Evolutionary conservation across 1,140 invertebrate genomes (phyloP).

Genomic region (Homalodisca vitripennis): DNA sequence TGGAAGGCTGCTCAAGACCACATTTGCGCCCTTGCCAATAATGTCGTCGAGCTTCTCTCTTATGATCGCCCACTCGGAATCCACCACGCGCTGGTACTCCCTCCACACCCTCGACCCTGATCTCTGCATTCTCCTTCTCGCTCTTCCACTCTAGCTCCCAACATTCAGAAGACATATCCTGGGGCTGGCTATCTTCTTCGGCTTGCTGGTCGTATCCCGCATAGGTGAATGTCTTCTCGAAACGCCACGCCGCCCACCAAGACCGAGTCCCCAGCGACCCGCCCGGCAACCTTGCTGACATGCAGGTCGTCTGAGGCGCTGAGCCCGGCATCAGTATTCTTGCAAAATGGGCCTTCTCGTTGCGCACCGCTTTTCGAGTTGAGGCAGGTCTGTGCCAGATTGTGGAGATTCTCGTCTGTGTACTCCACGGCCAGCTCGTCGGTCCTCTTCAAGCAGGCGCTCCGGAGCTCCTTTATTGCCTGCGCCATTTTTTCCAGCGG

Average conservation of each 20-base stretch:
- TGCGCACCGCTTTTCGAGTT: too few species aligned
- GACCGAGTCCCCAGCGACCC: background rate
- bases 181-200: background rate
- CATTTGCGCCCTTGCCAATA: background rate
- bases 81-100: background rate
- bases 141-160: background rate
- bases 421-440: too few species aligned
- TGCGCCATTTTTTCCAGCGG: too few species aligned
- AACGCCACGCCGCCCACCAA: background rate
- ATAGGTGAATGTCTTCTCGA: background rate
- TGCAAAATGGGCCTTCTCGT: too few species aligned
- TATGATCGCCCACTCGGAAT: background rate
- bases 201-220: background rate
- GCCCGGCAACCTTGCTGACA: background rate
- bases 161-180: background rate
- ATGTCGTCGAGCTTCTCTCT: background rate
- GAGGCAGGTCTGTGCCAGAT: too few species aligned
- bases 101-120: background rate
- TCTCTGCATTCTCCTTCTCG: background rate
- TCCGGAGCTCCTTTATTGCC: too few species aligned
- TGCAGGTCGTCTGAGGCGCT: too few species aligned
- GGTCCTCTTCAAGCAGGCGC: too few species aligned
- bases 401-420: too few species aligned
- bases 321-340: too few species aligned
- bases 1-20: background rate